Conservation (phyloP, 2,113 vertebrate species). For the Pipa parva region DNA sequence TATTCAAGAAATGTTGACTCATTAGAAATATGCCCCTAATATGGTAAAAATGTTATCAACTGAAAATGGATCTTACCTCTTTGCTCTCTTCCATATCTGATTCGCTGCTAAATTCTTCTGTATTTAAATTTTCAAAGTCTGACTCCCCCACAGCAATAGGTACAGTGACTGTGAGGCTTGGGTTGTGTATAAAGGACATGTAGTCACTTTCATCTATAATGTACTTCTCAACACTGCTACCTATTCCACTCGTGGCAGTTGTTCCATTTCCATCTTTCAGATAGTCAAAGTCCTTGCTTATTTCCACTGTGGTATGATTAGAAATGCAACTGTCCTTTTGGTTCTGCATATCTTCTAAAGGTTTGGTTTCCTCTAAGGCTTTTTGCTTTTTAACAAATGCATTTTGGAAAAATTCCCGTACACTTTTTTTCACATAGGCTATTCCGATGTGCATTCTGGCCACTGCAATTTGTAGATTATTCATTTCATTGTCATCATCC, state of each 20-base stretch:
- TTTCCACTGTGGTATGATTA: constrained; percentile 80
- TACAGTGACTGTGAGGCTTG: constrained; percentile 83
- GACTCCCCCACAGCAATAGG: constrained; percentile 93
- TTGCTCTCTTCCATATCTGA: constrained; percentile 81
- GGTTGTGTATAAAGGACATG: constrained; percentile 90
- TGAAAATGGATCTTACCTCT: constrained; percentile 85
- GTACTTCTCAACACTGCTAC: constrained; percentile 81
- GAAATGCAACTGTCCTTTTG: constrained; percentile 80
- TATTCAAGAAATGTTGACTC: no score
- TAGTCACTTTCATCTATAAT: constrained; percentile 75
- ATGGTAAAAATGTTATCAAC: no score
- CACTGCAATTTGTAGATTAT: constrained; percentile 89
- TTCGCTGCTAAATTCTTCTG: constrained; percentile 90
- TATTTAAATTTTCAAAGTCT: constrained; percentile 92
- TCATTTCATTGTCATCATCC: constrained; percentile 84
- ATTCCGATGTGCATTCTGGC: constrained; percentile 81
- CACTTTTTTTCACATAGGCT: constrained; percentile 65
- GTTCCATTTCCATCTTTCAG: constrained; percentile 81
- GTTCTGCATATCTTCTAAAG: constrained; percentile 76
- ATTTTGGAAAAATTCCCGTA: constrained; percentile 68
- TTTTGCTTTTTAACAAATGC: constrained; percentile 66
- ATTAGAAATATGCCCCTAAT: no score
- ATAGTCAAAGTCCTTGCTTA: constrained; percentile 76
- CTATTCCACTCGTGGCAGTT: constrained; percentile 79
- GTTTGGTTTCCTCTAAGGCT: constrained; percentile 70